Conservation (phyloP, 2,888 invertebrate species). For the Rhorus exstirpatorius region DNA sequence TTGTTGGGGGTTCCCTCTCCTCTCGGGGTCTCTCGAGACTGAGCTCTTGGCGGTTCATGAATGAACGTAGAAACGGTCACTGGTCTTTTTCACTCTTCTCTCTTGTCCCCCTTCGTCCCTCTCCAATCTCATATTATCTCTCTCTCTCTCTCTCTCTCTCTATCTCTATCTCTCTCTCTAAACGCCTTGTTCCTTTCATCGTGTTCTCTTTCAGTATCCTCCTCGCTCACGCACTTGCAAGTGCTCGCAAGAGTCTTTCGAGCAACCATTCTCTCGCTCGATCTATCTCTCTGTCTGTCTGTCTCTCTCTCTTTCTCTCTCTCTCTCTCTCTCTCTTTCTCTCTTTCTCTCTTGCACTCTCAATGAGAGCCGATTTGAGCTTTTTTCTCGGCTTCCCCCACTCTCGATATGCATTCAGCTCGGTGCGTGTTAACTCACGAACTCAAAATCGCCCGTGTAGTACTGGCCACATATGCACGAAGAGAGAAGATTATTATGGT, state of each 20-base stretch:
- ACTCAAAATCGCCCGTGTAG: constrained; percentile 1
- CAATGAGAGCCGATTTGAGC: neutral
- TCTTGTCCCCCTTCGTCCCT: constrained; percentile 30
- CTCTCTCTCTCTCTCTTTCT: constrained; percentile 12
- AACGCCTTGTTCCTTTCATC: constrained; percentile 53
- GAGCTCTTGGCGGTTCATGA: constrained; percentile 76
- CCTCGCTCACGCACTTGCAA: too few relatives aligned
- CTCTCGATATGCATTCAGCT: neutral
- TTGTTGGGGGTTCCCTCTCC: constrained; percentile 66
- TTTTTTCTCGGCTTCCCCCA: constrained; percentile 5
- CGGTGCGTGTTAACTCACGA: neutral
- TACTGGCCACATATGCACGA: neutral
- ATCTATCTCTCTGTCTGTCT: constrained; percentile 53
- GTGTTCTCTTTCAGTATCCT: constrained; percentile 56
- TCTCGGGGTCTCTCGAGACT: constrained; percentile 52
- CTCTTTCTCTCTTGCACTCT: constrained; percentile 29
- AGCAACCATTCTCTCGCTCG: constrained; percentile 51
- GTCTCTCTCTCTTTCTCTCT: neutral
- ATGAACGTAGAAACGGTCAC: constrained; percentile 80
- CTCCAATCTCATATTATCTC: constrained; percentile 35
- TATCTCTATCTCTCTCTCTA: too few relatives aligned
- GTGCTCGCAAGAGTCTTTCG: too few relatives aligned
- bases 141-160: too few relatives aligned
- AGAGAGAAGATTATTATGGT: too few relatives aligned
- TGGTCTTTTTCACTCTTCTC: constrained; percentile 57